A percentile compares a stretch with the other conserved stretches of the same genome.
Evolutionary conservation across 2,888 invertebrate species (phyloP).

Genomic region (Heterodera filipjevi): DNA sequence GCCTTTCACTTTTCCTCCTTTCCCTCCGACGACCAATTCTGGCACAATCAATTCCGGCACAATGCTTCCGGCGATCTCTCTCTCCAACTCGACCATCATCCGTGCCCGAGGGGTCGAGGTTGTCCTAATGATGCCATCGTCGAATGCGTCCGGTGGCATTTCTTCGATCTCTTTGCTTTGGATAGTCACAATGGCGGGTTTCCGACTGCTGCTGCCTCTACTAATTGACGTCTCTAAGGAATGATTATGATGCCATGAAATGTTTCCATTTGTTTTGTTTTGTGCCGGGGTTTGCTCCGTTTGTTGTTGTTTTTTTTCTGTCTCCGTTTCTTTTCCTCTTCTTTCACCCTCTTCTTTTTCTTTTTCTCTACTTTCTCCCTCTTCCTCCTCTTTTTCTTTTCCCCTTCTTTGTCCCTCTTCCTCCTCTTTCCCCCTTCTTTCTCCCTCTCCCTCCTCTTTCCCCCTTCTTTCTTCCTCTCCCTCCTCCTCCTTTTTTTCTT

Average conservation of each 20-base stretch:
- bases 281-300: not conserved
- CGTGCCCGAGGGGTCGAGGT: not conserved
- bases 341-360: not conserved
- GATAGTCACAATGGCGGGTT: slow-evolving; percentile 53
- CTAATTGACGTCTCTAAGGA: not conserved
- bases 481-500: not conserved
- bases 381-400: not conserved
- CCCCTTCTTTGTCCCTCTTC: not conserved
- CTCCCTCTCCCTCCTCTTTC: not conserved
- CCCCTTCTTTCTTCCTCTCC: not conserved
- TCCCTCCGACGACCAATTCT: not conserved
- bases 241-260: not conserved
- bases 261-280: not conserved
- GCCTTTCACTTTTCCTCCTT: not conserved
- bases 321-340: not conserved
- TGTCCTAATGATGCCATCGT: slow-evolving; percentile 28
- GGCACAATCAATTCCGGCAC: slow-evolving; percentile 18
- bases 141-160: slow-evolving; percentile 60
- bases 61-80: not conserved
- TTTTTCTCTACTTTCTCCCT: no score
- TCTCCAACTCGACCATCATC: not conserved
- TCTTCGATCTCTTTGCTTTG: slow-evolving; percentile 55
- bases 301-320: not conserved
- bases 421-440: not conserved
- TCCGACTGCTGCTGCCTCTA: slow-evolving; percentile 35